phyloP scores from a whole-genome alignment of 2,113 vertebrate species.

The Chroicocephalus ridibundus region DNA sequence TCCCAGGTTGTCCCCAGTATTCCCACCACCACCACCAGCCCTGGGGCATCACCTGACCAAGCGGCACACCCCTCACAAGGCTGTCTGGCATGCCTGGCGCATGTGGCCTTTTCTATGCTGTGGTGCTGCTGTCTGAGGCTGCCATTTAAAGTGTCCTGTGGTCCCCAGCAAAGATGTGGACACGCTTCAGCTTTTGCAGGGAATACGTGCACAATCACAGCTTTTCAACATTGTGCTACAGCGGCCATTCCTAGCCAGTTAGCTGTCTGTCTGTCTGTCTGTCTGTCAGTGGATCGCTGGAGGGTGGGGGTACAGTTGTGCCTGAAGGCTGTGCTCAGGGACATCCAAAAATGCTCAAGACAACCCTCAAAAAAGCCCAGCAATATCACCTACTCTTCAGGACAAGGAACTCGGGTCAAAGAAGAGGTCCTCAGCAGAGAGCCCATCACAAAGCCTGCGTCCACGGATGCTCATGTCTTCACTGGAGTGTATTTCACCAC shows the following conservation, averaged over 20 bases:
- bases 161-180: neutral
- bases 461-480: neutral
- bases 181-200: neutral
- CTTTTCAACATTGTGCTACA: neutral
- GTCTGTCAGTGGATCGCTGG: rapidly evolving
- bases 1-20: neutral
- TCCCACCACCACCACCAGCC: neutral
- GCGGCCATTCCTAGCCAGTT: neutral
- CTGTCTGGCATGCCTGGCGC: rapidly evolving
- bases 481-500: neutral
- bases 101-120: rapidly evolving
- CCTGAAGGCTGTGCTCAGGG: neutral
- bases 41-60: neutral
- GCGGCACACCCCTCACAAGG: neutral
- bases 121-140: neutral
- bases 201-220: neutral
- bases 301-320: neutral
- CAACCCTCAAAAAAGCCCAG: neutral
- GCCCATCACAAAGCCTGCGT: neutral
- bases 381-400: neutral
- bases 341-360: neutral
- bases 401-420: neutral
- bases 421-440: neutral
- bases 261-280: rapidly evolving
- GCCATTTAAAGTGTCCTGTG: neutral